Conservation (phyloP, 2,888 invertebrate species). For the Lucinisca nassula region DNA sequence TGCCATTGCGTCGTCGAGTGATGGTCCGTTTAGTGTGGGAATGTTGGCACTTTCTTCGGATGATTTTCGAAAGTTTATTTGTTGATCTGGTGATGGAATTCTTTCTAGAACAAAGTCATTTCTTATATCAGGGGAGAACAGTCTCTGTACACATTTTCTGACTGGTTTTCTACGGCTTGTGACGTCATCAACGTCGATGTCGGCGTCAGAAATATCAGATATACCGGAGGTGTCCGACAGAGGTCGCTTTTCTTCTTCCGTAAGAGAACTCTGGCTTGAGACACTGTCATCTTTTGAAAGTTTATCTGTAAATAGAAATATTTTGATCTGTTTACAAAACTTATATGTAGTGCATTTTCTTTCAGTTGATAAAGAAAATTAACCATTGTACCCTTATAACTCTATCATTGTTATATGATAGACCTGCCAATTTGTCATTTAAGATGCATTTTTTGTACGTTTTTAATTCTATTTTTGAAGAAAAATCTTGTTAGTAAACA, state of each 20-base stretch:
- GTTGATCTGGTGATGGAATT: slow-evolving; percentile 52
- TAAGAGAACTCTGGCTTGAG: neutral
- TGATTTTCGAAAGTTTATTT: too few relatives aligned
- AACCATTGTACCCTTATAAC: too few relatives aligned
- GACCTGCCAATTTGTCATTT: too few relatives aligned
- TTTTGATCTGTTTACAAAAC: neutral
- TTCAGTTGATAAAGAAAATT: too few relatives aligned
- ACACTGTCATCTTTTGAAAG: neutral
- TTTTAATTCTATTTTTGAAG: too few relatives aligned
- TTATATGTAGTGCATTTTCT: neutral
- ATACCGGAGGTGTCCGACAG: slow-evolving; percentile 51
- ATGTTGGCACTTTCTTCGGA: too few relatives aligned
- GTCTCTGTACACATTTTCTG: slow-evolving; percentile 43
- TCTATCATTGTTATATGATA: too few relatives aligned
- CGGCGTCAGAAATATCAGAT: slow-evolving; percentile 72
- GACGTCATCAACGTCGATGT: slow-evolving; percentile 49
- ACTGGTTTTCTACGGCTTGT: neutral
- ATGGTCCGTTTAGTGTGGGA: too few relatives aligned
- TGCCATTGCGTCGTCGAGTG: too few relatives aligned
- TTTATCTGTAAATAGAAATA: neutral
- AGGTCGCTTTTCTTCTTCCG: neutral
- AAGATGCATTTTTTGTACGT: too few relatives aligned
- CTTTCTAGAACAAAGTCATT: slow-evolving; percentile 52
- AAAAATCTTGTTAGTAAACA: too few relatives aligned
- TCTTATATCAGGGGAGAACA: slow-evolving; percentile 64